Evolutionary conservation across 2,113 vertebrate genomes (phyloP).

Genomic region (Charina bottae): DNA sequence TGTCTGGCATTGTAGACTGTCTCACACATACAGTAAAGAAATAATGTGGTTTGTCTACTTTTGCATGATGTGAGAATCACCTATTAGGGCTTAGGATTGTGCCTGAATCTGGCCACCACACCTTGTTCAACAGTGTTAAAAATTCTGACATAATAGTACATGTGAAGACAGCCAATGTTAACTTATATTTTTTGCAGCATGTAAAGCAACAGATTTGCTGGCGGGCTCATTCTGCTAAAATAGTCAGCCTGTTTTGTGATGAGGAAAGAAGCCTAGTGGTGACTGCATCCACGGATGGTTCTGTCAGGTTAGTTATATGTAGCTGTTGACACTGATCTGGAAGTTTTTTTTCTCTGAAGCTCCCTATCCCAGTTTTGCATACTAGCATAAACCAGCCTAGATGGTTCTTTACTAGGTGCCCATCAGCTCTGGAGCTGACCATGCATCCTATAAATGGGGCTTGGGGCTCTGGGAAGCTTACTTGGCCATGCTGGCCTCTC

Average conservation of each 20-base stretch:
- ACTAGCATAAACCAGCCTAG: no score
- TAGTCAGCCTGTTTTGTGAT: constrained; percentile 65
- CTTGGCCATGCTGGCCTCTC: background rate
- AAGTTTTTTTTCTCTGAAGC: background rate
- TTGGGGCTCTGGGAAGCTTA: background rate
- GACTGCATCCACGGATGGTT: constrained; percentile 72
- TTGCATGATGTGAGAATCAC: background rate
- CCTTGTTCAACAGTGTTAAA: background rate
- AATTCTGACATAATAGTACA: background rate
- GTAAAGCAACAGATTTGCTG: constrained; percentile 73
- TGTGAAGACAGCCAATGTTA: background rate
- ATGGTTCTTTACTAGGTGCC: background rate
- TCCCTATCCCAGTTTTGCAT: background rate
- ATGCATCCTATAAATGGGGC: background rate
- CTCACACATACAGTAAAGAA: background rate
- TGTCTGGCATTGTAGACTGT: background rate
- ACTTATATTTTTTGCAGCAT: constrained; percentile 51
- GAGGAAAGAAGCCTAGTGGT: constrained; percentile 71
- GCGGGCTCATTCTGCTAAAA: constrained; percentile 70
- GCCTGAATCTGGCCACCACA: background rate
- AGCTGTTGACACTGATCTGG: background rate
- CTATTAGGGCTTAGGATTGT: background rate
- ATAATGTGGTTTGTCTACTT: background rate
- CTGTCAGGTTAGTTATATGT: constrained; percentile 67
- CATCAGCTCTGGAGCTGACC: background rate